These are phyloP conservation scores for Lophotriccus pileatus DNA, from an alignment of 2,797 vertebrate genomes.

Conservation along the genomic window DNA sequence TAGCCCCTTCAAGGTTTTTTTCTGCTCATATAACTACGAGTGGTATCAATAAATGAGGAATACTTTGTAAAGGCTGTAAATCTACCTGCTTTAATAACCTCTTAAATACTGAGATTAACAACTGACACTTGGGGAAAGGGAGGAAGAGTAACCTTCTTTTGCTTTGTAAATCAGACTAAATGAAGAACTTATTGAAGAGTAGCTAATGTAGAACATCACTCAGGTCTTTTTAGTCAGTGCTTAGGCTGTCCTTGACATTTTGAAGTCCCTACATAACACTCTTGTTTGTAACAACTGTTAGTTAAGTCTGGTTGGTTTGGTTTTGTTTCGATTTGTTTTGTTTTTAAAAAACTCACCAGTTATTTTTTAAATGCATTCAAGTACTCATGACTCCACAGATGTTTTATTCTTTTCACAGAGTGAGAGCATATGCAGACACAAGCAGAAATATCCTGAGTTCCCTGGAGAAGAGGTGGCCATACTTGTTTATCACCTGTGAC, in stretches of 20 bases:
- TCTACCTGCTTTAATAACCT: neutral
- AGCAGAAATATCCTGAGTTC: neutral
- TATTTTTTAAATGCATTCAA: neutral
- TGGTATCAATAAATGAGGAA: neutral
- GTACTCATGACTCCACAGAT: neutral
- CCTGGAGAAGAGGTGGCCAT: neutral
- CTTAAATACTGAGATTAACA: neutral
- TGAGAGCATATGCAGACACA: neutral
- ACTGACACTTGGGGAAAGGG: neutral
- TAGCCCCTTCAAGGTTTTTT: neutral
- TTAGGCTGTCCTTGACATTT: neutral
- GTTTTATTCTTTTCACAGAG: neutral
- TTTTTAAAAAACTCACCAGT: neutral
- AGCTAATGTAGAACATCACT: neutral
- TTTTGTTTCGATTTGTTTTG: neutral
- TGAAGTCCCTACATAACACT: neutral
- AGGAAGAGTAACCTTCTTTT: neutral
- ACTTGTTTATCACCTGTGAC: neutral
- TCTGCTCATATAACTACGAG: neutral
- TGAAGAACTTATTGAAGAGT: neutral
- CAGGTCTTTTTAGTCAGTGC: neutral
- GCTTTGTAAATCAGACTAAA: neutral
- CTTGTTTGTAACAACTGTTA: neutral
- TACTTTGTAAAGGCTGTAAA: neutral
- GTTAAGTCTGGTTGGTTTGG: neutral